Evolutionary conservation across 2,113 vertebrate genomes (phyloP).

Genomic region (Zosterops hypoxanthus): DNA sequence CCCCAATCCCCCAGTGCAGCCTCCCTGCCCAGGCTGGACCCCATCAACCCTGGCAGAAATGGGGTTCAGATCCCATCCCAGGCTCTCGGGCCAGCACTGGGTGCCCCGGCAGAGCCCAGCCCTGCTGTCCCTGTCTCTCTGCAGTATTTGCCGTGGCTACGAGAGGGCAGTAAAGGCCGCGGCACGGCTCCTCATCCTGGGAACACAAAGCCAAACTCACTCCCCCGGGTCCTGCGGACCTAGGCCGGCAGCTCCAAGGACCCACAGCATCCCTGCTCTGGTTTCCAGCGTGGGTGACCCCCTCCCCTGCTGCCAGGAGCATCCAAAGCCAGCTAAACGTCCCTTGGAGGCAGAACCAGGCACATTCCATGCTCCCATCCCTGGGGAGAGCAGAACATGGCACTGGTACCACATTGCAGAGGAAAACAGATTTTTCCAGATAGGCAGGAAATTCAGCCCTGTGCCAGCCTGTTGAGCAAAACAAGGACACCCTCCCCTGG

Average conservation of each 20-base stretch:
- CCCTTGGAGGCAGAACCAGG: background rate
- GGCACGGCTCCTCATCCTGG: background rate
- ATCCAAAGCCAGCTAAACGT: background rate
- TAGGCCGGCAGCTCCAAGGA: rapidly evolving
- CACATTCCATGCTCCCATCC: rapidly evolving
- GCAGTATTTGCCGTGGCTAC: background rate
- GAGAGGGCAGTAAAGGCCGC: constrained; percentile 9
- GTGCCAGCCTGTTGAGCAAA: background rate
- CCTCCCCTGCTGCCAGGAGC: background rate
- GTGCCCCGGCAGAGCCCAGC: background rate
- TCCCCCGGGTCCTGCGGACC: background rate
- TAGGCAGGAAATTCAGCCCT: background rate
- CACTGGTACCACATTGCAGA: rapidly evolving
- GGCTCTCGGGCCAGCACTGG: background rate
- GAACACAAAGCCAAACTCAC: background rate
- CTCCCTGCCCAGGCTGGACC: rapidly evolving
- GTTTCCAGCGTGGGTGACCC: background rate
- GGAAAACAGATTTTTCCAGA: background rate
- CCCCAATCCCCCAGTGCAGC: background rate
- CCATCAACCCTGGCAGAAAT: rapidly evolving
- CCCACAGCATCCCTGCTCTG: background rate
- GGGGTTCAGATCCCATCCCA: rapidly evolving
- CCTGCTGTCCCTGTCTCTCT: background rate
- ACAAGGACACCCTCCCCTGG: rapidly evolving
- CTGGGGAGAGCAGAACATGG: rapidly evolving